Evolutionary conservation across 2,888 invertebrate genomes (phyloP).

Genomic region (Taphrorychus bicolor): DNA sequence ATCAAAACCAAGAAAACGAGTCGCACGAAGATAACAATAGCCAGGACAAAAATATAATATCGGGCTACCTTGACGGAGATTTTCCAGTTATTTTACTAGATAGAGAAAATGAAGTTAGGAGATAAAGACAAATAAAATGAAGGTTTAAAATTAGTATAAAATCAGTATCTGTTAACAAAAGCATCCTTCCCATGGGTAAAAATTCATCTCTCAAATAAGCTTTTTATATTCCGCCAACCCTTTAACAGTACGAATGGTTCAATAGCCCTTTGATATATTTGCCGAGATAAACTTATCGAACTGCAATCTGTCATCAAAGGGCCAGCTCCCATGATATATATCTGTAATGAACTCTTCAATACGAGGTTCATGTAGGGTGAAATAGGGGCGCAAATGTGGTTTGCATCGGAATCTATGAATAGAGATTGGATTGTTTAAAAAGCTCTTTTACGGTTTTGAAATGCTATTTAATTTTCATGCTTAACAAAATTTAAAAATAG

Average conservation of each 20-base stretch:
- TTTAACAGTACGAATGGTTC: not conserved
- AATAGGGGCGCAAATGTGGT: not conserved
- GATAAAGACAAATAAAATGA: too few relatives aligned
- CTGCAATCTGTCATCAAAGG: not conserved
- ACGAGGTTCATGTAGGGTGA: not conserved
- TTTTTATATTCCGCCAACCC: not conserved
- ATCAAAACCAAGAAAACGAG: not conserved
- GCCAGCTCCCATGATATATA: not conserved
- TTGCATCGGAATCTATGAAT: not conserved
- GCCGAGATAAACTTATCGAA: not conserved
- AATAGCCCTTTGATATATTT: not conserved
- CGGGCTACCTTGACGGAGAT: conserved; percentile 42
- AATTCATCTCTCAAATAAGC: too few relatives aligned
- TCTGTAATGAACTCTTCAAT: not conserved
- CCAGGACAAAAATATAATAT: conserved; percentile 34
- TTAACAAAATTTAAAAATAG: too few relatives aligned
- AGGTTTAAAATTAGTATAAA: too few relatives aligned
- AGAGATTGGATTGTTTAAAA: not conserved
- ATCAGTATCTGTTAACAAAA: too few relatives aligned
- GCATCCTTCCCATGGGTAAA: too few relatives aligned
- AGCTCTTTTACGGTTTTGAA: not conserved
- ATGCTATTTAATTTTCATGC: too few relatives aligned
- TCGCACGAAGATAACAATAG: not conserved
- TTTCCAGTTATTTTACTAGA: conserved; percentile 46
- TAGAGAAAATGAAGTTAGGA: conserved; percentile 46